Conservation (phyloP, 1,140 invertebrate species). For the Drosophila setifemur region DNA sequence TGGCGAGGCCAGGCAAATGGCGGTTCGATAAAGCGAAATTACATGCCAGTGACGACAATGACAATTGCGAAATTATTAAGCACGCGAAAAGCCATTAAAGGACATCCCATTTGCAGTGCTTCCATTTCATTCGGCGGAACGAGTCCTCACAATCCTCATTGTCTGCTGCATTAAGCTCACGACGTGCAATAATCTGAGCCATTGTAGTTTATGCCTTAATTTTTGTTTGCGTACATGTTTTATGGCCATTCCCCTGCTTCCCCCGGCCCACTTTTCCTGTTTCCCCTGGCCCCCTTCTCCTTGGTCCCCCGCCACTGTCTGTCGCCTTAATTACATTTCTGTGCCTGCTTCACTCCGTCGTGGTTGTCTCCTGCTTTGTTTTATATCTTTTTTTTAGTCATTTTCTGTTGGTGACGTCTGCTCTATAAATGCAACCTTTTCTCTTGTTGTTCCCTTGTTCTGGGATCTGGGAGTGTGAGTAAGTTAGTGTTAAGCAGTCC, state of each 20-base stretch:
- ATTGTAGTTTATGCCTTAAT: constrained; percentile 65
- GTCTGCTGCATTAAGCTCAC: constrained; percentile 51
- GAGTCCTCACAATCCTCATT: constrained; percentile 13
- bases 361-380: constrained; percentile 20
- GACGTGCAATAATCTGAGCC: constrained; percentile 64
- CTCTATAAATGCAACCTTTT: constrained; percentile 6
- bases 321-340: constrained; percentile 71
- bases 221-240: constrained; percentile 52
- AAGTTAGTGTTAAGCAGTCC: constrained; percentile 21
- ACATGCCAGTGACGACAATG: constrained; percentile 38
- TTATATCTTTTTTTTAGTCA: constrained; percentile 24
- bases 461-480: constrained; percentile 1
- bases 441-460: not conserved
- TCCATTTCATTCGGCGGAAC: constrained; percentile 1
- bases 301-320: not conserved
- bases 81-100: constrained; percentile 45
- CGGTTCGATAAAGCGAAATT: constrained; percentile 35
- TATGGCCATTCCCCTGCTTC: constrained; percentile 27
- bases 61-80: constrained; percentile 48
- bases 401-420: constrained; percentile 16
- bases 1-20: not conserved
- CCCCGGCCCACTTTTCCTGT: no score
- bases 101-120: not conserved
- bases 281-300: not conserved
- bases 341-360: constrained; percentile 38